Percentiles rank a stretch among this genome's conserved stretches.
Evolutionary conservation across 2,888 invertebrate species (phyloP).

Genomic region (Myathropa florea): DNA sequence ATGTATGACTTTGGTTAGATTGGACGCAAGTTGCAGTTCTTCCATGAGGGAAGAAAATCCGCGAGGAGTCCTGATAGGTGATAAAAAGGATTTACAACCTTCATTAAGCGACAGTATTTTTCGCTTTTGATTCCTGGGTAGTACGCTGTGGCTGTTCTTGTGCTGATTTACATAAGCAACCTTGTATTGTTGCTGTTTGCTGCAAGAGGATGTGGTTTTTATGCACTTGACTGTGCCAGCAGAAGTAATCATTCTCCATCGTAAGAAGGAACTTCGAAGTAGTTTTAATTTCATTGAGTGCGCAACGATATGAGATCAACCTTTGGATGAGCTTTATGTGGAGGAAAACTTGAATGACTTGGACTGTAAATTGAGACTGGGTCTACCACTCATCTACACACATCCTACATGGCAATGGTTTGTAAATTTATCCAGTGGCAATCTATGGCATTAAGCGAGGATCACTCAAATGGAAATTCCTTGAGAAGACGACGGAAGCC

Average conservation of each 20-base stretch:
- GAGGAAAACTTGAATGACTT: background rate
- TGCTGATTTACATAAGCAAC: constrained; percentile 13
- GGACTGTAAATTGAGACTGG: background rate
- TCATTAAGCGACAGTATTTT: background rate
- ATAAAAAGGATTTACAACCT: constrained; percentile 7
- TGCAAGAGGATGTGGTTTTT: background rate
- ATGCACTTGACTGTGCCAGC: background rate
- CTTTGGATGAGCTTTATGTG: background rate
- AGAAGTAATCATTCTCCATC: no score
- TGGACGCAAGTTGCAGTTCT: background rate
- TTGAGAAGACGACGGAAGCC: no score
- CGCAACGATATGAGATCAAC: background rate
- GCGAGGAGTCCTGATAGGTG: background rate
- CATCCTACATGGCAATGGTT: no score
- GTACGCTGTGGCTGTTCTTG: background rate
- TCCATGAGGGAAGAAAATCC: no score
- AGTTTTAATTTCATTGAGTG: background rate
- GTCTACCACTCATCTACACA: no score
- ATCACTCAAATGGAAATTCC: no score
- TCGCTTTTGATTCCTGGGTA: background rate
- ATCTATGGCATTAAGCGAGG: no score
- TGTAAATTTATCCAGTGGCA: no score
- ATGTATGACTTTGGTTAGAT: background rate
- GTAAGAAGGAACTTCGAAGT: background rate
- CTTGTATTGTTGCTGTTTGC: background rate